Evolutionary conservation across 2,113 vertebrate genomes (phyloP), one percentile per base, ranked within the genome.

Genomic region (Damaliscus lunatus): DNA sequence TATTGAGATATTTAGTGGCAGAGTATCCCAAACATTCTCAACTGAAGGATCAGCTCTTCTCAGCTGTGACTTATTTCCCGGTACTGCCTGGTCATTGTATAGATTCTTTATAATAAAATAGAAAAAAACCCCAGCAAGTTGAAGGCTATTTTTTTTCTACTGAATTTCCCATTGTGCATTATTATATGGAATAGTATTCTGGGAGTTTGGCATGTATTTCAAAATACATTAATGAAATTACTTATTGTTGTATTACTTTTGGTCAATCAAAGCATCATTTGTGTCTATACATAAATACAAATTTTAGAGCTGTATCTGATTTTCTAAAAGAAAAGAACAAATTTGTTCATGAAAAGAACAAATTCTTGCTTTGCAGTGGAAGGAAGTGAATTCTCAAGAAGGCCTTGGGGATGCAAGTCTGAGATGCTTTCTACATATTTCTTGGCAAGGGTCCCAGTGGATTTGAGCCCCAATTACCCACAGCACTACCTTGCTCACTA

Each of bases 151-250:
- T 77, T 53, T 55, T 91, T 83, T 12, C 43, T 59, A 36, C 3
- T 89, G 53, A 19, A 64, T 86, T 98, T 93, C 6, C 12, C 46
- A 74, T 10, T 94, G 23, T 95, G 19, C 27, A 77, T 85, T 89
- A 83, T 67, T 87, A 86, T 64, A 95, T 95, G 33, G 13, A 96
- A 59, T 53, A 92, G 12, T 89, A 88, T 60, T 88, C 33, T 81
- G 64, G 64, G 43, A 91, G 31, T 96, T 88, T 93, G 83, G 36
- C 52, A 55, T 96, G 59, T 90, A 81, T 95, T 95, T 91, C 84
- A 94, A 95, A 96, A 94, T 94, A 80, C 15, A 78, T 90, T 5
- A 89, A 81, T 88, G 36, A 95, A 96, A 96, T 78, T 84, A 81
- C 12, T 80, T 31, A 88, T 46, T 96, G 40, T 67, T 95, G 16